Evolutionary conservation across 2,888 invertebrate species (phyloP).

Genomic region (Lamellibrachia columna): DNA sequence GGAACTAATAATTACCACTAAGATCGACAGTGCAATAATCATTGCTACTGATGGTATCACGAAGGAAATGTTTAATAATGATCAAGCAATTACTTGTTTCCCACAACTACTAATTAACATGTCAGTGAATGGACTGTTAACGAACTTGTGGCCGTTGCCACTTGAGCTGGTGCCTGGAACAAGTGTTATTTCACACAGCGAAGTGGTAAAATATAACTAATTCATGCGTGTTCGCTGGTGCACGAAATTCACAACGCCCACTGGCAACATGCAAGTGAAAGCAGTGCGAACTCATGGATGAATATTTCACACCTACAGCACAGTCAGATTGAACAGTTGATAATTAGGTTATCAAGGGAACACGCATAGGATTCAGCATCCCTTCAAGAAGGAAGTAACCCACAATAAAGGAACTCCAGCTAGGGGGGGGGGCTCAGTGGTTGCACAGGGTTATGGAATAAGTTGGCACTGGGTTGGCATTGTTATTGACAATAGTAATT

Average conservation of each 20-base stretch:
- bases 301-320: neutral
- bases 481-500: neutral
- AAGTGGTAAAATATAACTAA: neutral
- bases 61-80: neutral
- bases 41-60: neutral
- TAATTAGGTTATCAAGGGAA: neutral
- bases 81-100: neutral
- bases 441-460: neutral
- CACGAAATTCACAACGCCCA: constrained; percentile 11
- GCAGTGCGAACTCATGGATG: neutral
- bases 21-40: neutral
- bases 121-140: neutral
- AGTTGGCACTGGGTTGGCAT: neutral
- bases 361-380: neutral
- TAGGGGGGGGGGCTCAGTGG: neutral
- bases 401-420: neutral
- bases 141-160: neutral
- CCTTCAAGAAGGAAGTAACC: neutral
- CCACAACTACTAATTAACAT: neutral
- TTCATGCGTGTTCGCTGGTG: neutral
- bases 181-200: neutral
- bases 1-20: neutral
- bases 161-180: neutral
- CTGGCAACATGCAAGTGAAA: neutral
- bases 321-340: neutral